phyloP scores from a whole-genome alignment of 2,113 vertebrate species.

The Ciconia stormi region DNA sequence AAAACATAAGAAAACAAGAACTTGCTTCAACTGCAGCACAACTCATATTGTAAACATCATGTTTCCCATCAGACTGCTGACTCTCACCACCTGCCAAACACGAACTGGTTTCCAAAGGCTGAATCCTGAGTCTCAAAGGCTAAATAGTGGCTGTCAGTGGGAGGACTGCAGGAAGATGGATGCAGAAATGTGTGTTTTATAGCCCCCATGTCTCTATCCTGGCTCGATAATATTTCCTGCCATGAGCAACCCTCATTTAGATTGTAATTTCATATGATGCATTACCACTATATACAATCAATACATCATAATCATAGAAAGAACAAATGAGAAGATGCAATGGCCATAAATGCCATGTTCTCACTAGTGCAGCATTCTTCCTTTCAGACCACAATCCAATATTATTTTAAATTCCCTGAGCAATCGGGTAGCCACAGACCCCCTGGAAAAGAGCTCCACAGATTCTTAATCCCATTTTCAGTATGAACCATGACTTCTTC shows the following conservation, averaged over 20 bases:
- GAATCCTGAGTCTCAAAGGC: slow-evolving; percentile 10
- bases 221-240: slow-evolving; percentile 10
- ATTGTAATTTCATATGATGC: slow-evolving; percentile 26
- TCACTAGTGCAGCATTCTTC: not conserved
- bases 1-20: not conserved
- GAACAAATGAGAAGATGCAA: slow-evolving; percentile 8
- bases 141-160: slow-evolving; percentile 13
- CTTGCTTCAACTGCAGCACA: not conserved
- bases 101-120: not conserved
- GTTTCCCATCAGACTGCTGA: not conserved
- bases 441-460: not conserved
- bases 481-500: not conserved
- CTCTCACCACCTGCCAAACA: slow-evolving; percentile 5
- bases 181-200: not conserved
- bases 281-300: not conserved
- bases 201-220: not conserved
- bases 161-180: slow-evolving; percentile 3
- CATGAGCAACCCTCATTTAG: not conserved
- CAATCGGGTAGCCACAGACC: not conserved
- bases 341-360: not conserved
- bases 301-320: slow-evolving; percentile 23
- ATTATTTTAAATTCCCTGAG: not conserved
- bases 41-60: not conserved
- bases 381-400: not conserved
- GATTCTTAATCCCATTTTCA: not conserved